These are phyloP conservation scores for Eilema griseolum DNA, from an alignment of 2,888 invertebrate species.

Conservation along the genomic window DNA sequence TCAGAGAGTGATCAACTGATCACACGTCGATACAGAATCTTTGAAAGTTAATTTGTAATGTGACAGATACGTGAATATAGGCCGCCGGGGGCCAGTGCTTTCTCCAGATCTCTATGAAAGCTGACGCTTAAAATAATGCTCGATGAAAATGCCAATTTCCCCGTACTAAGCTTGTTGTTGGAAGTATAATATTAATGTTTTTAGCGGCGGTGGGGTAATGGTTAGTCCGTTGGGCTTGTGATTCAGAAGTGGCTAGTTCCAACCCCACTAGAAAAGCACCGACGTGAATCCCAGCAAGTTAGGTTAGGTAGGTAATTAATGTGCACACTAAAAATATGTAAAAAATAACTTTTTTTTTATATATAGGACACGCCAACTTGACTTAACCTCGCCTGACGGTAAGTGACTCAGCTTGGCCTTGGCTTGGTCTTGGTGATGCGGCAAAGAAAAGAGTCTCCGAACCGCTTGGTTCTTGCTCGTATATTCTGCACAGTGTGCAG, in stretches of 20 bases:
- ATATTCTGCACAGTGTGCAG: too few species aligned
- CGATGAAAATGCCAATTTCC: slow-evolving; percentile 48
- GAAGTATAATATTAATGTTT: slow-evolving; percentile 1
- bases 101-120: slow-evolving; percentile 58
- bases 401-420: too few species aligned
- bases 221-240: neutral
- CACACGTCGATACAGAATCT: slow-evolving; percentile 56
- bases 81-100: slow-evolving; percentile 63
- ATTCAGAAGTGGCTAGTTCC: neutral
- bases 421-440: too few species aligned
- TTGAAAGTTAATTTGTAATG: slow-evolving; percentile 67
- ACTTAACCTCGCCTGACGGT: too few species aligned
- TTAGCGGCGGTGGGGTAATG: neutral
- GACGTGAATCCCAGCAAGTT: too few species aligned
- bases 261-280: neutral
- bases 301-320: too few species aligned
- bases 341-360: too few species aligned
- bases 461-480: too few species aligned
- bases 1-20: slow-evolving; percentile 35
- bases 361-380: too few species aligned
- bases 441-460: too few species aligned
- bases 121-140: slow-evolving; percentile 38
- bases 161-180: slow-evolving; percentile 8
- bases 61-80: slow-evolving; percentile 62
- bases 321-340: too few species aligned